These are phyloP conservation scores for Ispidina lecontei DNA, from an alignment of 2,797 vertebrate species.

Conservation along the genomic window DNA sequence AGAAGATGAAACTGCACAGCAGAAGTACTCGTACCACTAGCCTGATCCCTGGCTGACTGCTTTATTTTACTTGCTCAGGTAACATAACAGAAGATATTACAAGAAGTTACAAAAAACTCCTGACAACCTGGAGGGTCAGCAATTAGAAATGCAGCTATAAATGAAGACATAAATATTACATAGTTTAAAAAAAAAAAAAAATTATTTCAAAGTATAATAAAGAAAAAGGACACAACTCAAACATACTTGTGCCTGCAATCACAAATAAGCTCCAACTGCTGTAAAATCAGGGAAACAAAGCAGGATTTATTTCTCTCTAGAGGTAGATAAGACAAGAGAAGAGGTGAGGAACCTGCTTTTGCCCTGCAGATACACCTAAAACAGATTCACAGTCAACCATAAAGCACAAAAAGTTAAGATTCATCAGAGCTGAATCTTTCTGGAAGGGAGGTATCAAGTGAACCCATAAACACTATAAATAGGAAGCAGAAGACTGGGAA, in stretches of 20 bases:
- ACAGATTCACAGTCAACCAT: neutral
- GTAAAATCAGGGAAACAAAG: neutral
- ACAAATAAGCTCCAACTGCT: neutral
- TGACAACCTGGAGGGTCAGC: neutral
- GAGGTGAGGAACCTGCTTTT: neutral
- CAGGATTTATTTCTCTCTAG: neutral
- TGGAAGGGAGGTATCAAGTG: neutral
- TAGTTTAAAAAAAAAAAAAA: neutral
- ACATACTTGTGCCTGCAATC: neutral
- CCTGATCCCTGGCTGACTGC: neutral
- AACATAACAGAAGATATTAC: accelerated
- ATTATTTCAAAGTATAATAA: neutral
- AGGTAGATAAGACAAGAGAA: neutral
- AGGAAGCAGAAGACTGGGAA: neutral
- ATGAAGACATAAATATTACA: neutral
- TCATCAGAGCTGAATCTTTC: neutral
- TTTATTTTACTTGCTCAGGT: neutral
- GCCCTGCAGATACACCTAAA: neutral
- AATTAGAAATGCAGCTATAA: neutral
- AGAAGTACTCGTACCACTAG: neutral
- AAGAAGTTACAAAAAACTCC: neutral
- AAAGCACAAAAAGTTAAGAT: neutral
- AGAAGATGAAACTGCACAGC: neutral
- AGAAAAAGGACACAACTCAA: neutral
- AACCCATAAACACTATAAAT: neutral